These are phyloP conservation scores for Bettongia penicillata DNA, from an alignment of 2,113 vertebrate genomes.

Conservation along the genomic window DNA sequence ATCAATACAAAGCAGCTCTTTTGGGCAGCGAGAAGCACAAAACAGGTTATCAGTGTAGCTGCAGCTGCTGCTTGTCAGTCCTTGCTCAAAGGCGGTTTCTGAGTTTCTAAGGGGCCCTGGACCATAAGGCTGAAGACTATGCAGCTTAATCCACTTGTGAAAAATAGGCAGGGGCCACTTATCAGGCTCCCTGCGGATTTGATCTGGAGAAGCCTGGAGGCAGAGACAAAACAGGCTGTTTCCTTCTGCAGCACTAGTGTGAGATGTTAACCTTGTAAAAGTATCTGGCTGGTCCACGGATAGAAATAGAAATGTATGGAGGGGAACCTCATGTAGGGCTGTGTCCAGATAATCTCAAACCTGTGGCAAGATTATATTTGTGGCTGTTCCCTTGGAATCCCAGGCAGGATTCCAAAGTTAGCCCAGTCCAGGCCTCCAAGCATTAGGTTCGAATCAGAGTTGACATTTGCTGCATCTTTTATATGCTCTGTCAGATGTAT, in stretches of 20 bases:
- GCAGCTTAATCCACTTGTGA: constrained; percentile 14
- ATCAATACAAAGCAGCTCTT: background rate
- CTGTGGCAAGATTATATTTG: background rate
- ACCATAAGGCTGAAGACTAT: background rate
- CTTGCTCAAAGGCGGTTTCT: constrained; percentile 1
- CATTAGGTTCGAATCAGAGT: background rate
- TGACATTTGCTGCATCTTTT: background rate
- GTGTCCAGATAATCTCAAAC: background rate
- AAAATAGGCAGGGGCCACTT: constrained; percentile 42
- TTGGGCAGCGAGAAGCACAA: background rate
- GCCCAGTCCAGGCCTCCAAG: background rate
- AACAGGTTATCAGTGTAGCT: background rate
- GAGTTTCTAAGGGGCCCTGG: constrained; percentile 9
- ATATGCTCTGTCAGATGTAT: background rate
- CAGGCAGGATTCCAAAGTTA: background rate
- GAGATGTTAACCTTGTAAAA: constrained; percentile 23
- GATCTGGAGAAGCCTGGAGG: background rate
- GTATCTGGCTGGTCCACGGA: background rate
- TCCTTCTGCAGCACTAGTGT: background rate
- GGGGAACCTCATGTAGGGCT: background rate
- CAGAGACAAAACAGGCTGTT: background rate
- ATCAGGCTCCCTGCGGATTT: constrained; percentile 12
- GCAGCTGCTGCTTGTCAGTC: constrained; percentile 39
- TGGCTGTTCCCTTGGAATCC: background rate
- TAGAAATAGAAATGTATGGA: background rate